These are phyloP conservation scores for Eleutherodactylus coqui DNA, from an alignment of 2,797 vertebrate genomes.

Conservation along the genomic window DNA sequence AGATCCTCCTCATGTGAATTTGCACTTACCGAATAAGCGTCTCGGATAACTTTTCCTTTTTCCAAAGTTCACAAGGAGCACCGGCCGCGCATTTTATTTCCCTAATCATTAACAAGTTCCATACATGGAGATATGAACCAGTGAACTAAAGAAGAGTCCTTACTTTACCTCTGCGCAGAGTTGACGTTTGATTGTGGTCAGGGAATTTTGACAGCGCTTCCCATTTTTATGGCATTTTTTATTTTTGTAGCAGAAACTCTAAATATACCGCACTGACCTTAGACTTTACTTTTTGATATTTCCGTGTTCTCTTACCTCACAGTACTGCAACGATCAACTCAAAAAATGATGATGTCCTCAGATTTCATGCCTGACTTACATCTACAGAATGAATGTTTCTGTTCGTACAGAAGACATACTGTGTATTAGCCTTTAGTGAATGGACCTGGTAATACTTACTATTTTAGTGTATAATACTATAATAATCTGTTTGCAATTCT, in stretches of 20 bases:
- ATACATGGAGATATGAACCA: not conserved
- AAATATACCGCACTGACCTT: conserved; percentile 8
- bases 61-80: not conserved
- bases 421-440: not conserved
- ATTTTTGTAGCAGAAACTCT: conserved; percentile 22
- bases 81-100: not conserved
- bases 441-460: not conserved
- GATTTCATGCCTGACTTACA: conserved; percentile 14
- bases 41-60: not conserved
- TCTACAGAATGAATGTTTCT: not conserved
- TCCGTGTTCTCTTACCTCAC: not conserved
- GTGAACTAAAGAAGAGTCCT: not conserved
- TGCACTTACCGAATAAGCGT: too few species aligned
- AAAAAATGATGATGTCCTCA: conserved; percentile 7
- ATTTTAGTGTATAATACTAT: not conserved
- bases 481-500: not conserved
- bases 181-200: conserved; percentile 1
- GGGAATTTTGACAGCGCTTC: not conserved
- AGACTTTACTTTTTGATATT: not conserved
- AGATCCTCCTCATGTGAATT: too few species aligned
- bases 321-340: not conserved
- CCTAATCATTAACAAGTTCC: not conserved
- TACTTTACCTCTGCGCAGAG: conserved; percentile 17
- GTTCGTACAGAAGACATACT: not conserved
- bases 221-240: not conserved